A percentile compares a stretch with the other conserved stretches of the same genome.
phyloP scores from a whole-genome alignment of 2,888 invertebrate species.

The Drosophila mayaguana region DNA sequence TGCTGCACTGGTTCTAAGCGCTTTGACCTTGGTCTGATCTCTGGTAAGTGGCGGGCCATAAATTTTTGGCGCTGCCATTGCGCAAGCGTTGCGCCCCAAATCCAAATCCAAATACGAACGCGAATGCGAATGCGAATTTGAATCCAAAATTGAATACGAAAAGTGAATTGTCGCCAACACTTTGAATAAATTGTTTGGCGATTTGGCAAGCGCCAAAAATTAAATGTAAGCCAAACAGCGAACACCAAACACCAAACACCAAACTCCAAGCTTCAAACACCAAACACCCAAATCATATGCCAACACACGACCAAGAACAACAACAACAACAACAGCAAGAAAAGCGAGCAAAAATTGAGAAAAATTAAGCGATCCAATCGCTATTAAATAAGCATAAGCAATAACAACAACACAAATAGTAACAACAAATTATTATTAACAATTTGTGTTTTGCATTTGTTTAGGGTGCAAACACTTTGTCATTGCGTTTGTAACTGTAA shows the following conservation, averaged over 20 bases:
- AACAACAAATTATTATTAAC: conserved; percentile 9
- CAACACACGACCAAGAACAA: conserved; percentile 15
- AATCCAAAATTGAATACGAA: conserved; percentile 57
- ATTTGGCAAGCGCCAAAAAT: conserved; percentile 63
- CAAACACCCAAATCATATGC: conserved; percentile 38
- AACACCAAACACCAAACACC: conserved; percentile 14
- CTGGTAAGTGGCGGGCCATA: conserved; percentile 69
- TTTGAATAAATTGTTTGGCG: conserved; percentile 67
- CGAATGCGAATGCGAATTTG: conserved; percentile 25
- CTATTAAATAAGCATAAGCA: conserved; percentile 32
- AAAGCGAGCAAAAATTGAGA: neutral
- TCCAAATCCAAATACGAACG: conserved; percentile 20
- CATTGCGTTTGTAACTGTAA: conserved; percentile 19
- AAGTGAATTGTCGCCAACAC: conserved; percentile 76
- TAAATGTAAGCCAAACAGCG: conserved; percentile 32
- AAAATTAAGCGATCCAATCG: conserved; percentile 37
- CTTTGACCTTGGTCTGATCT: conserved; percentile 71
- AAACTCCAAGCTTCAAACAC: conserved; percentile 6
- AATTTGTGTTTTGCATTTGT: neutral
- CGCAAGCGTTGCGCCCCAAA: conserved; percentile 63
- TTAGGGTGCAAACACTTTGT: conserved; percentile 1
- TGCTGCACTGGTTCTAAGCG: conserved; percentile 62
- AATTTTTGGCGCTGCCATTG: conserved; percentile 67
- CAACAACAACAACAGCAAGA: neutral
- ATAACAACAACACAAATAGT: conserved; percentile 10